A percentile compares a stretch with the other conserved stretches of the same genome.
phyloP scores from a whole-genome alignment of 2,888 invertebrate genomes.

The Euclidia mi region DNA sequence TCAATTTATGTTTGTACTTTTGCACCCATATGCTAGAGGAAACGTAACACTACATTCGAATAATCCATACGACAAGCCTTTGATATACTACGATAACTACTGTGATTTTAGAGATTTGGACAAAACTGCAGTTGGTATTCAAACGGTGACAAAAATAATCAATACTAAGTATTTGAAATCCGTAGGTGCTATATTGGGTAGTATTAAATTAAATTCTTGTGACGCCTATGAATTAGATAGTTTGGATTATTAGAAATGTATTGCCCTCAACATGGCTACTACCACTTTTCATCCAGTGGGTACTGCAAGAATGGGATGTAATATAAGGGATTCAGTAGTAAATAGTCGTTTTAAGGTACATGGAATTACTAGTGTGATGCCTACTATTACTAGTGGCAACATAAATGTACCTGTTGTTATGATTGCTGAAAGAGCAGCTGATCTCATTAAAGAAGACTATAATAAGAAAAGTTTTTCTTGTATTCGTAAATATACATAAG shows the following conservation, averaged over 20 bases:
- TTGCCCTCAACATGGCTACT: constrained; percentile 22
- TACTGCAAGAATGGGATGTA: constrained; percentile 34
- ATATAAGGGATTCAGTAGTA: constrained; percentile 29
- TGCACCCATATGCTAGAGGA: constrained; percentile 36
- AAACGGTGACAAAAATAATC: constrained; percentile 15
- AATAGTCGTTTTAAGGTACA: constrained; percentile 37
- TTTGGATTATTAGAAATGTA: constrained; percentile 36
- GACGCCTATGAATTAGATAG: constrained; percentile 23
- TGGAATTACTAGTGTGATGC: constrained; percentile 92
- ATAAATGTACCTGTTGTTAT: constrained; percentile 94
- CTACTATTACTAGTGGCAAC: constrained; percentile 92
- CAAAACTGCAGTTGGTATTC: constrained; percentile 19
- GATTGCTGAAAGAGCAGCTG: constrained; percentile 91
- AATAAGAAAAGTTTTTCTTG: no score
- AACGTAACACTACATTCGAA: constrained; percentile 38
- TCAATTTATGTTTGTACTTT: neutral
- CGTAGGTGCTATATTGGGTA: constrained; percentile 19
- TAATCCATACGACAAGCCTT: constrained; percentile 66
- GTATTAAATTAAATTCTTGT: constrained; percentile 19
- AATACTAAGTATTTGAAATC: constrained; percentile 34
- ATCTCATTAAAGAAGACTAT: constrained; percentile 52
- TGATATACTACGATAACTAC: constrained; percentile 37
- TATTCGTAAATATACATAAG: no score
- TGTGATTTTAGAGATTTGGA: constrained; percentile 36
- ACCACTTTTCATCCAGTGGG: constrained; percentile 40